Conservation (phyloP, 1,140 invertebrate genomes). For the Apolygus lucorum region DNA sequence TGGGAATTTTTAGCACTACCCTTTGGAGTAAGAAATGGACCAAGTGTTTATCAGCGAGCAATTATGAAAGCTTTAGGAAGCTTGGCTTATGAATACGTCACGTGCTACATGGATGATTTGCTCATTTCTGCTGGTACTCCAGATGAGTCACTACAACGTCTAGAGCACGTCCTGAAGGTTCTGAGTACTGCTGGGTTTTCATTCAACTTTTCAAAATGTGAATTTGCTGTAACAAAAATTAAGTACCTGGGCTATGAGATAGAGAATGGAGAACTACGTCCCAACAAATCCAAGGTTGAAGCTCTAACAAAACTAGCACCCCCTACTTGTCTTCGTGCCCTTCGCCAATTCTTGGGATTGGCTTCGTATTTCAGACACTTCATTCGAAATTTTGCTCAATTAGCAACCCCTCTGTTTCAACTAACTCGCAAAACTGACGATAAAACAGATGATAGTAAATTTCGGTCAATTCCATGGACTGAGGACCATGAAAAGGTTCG, state of each 20-base stretch:
- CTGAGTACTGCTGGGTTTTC: conserved; percentile 20
- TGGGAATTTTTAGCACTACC: conserved; percentile 41
- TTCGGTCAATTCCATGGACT: not conserved
- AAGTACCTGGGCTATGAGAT: conserved; percentile 36
- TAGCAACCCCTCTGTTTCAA: conserved; percentile 32
- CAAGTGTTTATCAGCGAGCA: conserved; percentile 40
- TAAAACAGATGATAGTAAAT: not conserved
- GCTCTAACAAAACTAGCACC: conserved; percentile 28
- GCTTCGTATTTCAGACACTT: conserved; percentile 36
- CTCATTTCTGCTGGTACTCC: not conserved
- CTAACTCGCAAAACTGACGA: not conserved
- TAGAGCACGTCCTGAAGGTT: conserved; percentile 9
- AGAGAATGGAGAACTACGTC: conserved; percentile 27
- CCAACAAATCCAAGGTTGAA: conserved; percentile 28
- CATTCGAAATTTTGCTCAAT: conserved; percentile 34
- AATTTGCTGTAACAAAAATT: conserved; percentile 33
- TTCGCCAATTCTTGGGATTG: conserved; percentile 34
- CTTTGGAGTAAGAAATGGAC: conserved; percentile 42
- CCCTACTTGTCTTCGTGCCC: conserved; percentile 33
- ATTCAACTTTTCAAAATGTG: conserved; percentile 34
- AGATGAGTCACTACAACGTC: conserved; percentile 15
- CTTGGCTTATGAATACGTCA: not conserved
- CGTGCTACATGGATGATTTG: not conserved
- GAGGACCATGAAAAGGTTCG: not conserved
- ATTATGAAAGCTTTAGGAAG: conserved; percentile 32